Evolutionary conservation across 1,140 invertebrate species (phyloP).

Genomic region (Plodia interpunctella): DNA sequence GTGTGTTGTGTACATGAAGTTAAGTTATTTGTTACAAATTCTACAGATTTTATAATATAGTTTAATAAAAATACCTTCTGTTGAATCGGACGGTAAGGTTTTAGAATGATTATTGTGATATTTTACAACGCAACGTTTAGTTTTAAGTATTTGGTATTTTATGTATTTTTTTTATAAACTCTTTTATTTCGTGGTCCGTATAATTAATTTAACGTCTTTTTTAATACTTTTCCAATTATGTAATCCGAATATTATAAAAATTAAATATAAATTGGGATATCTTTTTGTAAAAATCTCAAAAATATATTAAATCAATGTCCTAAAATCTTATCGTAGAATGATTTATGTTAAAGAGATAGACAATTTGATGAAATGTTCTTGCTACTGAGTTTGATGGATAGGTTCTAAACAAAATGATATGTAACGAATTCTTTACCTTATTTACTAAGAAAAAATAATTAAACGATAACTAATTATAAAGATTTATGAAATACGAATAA

Average conservation of each 20-base stretch:
- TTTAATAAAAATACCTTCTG: constrained; percentile 9
- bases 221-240: constrained; percentile 13
- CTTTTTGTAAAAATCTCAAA: constrained; percentile 58
- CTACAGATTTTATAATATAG: background rate
- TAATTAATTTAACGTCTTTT: background rate
- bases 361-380: constrained; percentile 14
- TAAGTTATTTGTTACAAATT: background rate
- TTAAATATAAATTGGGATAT: constrained; percentile 39
- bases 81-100: constrained; percentile 10
- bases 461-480: background rate
- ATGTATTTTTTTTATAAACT: background rate
- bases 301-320: constrained; percentile 46
- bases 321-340: constrained; percentile 12
- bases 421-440: constrained; percentile 34
- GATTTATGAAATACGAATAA: background rate
- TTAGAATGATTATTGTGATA: constrained; percentile 9
- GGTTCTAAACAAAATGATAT: constrained; percentile 59
- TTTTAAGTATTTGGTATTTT: background rate
- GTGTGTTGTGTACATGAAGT: background rate
- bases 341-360: constrained; percentile 1
- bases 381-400: constrained; percentile 23
- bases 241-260: constrained; percentile 28
- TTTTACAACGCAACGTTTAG: background rate
- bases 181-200: background rate
- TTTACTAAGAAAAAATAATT: background rate